Evolutionary conservation across 2,113 vertebrate genomes (phyloP).

Genomic region (Glareola pratincola): DNA sequence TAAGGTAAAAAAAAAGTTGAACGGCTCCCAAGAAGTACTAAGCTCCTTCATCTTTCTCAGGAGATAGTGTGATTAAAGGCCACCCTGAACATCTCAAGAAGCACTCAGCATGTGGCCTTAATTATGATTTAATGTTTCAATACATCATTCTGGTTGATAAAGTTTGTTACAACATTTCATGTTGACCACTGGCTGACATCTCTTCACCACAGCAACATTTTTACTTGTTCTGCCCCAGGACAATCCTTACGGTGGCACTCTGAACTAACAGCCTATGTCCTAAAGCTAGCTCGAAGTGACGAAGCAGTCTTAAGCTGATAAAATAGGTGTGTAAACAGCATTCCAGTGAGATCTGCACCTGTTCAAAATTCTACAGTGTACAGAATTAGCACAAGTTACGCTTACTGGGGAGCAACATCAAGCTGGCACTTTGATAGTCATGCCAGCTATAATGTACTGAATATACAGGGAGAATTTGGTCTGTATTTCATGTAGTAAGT

Average conservation of each 20-base stretch:
- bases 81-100: background rate
- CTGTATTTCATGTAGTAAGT: background rate
- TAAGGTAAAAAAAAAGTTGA: background rate
- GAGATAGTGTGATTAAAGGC: background rate
- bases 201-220: background rate
- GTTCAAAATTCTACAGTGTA: background rate
- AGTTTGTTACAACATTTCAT: background rate
- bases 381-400: background rate
- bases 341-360: background rate
- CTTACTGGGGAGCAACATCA: background rate
- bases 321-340: background rate
- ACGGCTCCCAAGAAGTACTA: background rate
- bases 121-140: background rate
- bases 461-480: background rate
- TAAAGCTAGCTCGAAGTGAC: background rate
- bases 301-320: background rate
- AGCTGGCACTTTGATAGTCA: background rate
- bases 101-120: background rate
- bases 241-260: background rate
- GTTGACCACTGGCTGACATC: background rate
- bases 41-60: background rate
- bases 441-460: background rate
- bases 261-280: background rate
- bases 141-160: background rate
- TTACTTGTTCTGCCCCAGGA: background rate